Evolutionary conservation across 2,797 vertebrate genomes (phyloP).

Genomic region (Melanotaenia trifasciata): DNA sequence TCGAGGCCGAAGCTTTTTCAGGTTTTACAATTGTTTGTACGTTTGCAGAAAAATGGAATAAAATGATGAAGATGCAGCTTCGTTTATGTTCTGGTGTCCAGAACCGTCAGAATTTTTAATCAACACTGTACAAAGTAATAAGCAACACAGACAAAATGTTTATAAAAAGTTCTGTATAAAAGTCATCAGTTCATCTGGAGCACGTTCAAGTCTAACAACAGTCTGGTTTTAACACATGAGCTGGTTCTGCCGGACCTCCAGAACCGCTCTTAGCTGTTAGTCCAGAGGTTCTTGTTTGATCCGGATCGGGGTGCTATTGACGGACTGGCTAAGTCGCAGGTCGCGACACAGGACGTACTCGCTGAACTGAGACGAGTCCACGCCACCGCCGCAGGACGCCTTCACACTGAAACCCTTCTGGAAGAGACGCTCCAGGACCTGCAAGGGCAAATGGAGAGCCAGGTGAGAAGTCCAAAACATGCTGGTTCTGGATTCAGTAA

Average conservation of each 20-base stretch:
- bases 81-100: not conserved
- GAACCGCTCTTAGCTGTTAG: conserved; percentile 59
- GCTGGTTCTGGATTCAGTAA: not conserved
- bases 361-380: conserved; percentile 94
- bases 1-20: conserved; percentile 76
- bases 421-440: conserved; percentile 92
- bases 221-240: not conserved
- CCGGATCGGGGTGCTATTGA: conserved; percentile 84
- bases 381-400: conserved; percentile 90
- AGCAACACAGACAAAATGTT: no score
- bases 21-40: conserved; percentile 84
- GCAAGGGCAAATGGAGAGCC: conserved; percentile 9
- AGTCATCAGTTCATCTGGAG: no score
- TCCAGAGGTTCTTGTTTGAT: conserved; percentile 96
- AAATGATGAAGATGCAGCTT: conserved; percentile 63
- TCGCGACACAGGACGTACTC: conserved; percentile 90
- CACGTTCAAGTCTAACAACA: not conserved
- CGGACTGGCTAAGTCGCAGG: conserved; percentile 82
- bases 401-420: conserved; percentile 90
- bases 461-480: not conserved
- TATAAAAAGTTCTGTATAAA: no score
- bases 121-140: no score
- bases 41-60: conserved; percentile 80
- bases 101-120: not conserved
- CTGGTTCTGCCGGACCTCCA: not conserved